Conservation (phyloP, 2,113 vertebrate species). For the Arothron firmamentum region DNA sequence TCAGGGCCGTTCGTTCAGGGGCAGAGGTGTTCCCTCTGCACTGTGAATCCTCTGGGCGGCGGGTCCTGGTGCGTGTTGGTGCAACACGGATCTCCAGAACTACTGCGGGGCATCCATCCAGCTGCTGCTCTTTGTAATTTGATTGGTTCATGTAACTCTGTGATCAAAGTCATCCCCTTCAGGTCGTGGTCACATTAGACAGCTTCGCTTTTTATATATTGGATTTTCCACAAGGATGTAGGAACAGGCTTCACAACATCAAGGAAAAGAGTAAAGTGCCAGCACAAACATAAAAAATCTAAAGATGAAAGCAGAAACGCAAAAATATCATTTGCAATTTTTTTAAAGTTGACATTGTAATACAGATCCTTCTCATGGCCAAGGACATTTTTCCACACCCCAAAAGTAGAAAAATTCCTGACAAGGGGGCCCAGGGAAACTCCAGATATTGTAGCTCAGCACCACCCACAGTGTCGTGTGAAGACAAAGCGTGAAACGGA, state of each 20-base stretch:
- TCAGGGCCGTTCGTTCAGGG: slow-evolving; percentile 1
- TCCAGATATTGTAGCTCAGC: slow-evolving; percentile 45
- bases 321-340: background rate
- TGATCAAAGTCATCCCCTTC: background rate
- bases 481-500: slow-evolving; percentile 70
- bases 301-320: background rate
- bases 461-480: slow-evolving; percentile 64
- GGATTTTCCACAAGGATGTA: background rate
- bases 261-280: background rate
- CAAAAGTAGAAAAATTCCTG: slow-evolving; percentile 46
- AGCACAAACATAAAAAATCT: background rate
- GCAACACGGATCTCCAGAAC: too few relatives aligned
- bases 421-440: slow-evolving; percentile 54
- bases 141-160: slow-evolving; percentile 34
- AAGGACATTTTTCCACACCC: slow-evolving; percentile 32
- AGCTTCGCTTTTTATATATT: slow-evolving; percentile 24
- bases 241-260: slow-evolving; percentile 4
- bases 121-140: slow-evolving; percentile 38
- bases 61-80: slow-evolving; percentile 25
- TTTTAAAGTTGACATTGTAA: slow-evolving; percentile 13
- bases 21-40: slow-evolving; percentile 37
- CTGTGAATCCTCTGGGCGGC: slow-evolving; percentile 44
- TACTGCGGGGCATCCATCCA: slow-evolving; percentile 18
- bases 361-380: background rate
- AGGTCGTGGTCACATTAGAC: slow-evolving; percentile 27